Percentiles rank a stretch among this genome's conserved stretches.
Evolutionary conservation across 2,113 vertebrate genomes (phyloP).

Genomic region (Semicossyphus pulcher): DNA sequence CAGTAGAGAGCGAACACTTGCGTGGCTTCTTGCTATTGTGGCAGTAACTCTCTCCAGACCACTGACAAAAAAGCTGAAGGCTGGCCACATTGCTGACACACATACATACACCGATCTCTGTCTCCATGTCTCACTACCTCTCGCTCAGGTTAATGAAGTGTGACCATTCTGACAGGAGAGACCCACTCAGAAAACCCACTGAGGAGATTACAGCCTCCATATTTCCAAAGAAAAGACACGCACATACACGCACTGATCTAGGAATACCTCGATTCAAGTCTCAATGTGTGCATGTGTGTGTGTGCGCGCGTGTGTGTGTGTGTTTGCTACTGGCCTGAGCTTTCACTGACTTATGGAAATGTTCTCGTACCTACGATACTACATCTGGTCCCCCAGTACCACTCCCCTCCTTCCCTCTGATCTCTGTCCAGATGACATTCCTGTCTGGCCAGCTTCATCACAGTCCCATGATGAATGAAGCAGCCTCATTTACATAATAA

Average conservation of each 20-base stretch:
- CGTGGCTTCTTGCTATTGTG: slow-evolving; percentile 70
- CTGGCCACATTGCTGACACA: slow-evolving; percentile 28
- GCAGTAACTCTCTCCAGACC: slow-evolving; percentile 71
- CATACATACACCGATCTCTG: slow-evolving; percentile 21
- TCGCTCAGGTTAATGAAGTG: slow-evolving; percentile 61
- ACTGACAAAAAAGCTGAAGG: slow-evolving; percentile 26
- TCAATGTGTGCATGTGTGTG: slow-evolving; percentile 29
- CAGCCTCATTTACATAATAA: slow-evolving; percentile 68
- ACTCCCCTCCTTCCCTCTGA: slow-evolving; percentile 64
- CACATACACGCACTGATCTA: slow-evolving; percentile 13
- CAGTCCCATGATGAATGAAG: slow-evolving; percentile 48
- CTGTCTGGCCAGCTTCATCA: slow-evolving; percentile 49
- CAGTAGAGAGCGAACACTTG: slow-evolving; percentile 54
- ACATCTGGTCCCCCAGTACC: slow-evolving; percentile 72
- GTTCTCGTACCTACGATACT: slow-evolving; percentile 53
- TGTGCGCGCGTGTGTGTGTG: not conserved
- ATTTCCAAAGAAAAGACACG: slow-evolving; percentile 24
- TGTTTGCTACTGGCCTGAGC: not conserved
- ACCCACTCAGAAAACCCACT: slow-evolving; percentile 43
- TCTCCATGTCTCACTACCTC: slow-evolving; percentile 7
- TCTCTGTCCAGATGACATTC: slow-evolving; percentile 74
- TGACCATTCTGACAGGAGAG: slow-evolving; percentile 59
- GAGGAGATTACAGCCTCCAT: slow-evolving; percentile 32
- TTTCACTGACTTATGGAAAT: slow-evolving; percentile 69
- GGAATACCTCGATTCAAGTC: slow-evolving; percentile 7